phyloP scores from a whole-genome alignment of 2,888 invertebrate genomes.

The Tethea ocularis region DNA sequence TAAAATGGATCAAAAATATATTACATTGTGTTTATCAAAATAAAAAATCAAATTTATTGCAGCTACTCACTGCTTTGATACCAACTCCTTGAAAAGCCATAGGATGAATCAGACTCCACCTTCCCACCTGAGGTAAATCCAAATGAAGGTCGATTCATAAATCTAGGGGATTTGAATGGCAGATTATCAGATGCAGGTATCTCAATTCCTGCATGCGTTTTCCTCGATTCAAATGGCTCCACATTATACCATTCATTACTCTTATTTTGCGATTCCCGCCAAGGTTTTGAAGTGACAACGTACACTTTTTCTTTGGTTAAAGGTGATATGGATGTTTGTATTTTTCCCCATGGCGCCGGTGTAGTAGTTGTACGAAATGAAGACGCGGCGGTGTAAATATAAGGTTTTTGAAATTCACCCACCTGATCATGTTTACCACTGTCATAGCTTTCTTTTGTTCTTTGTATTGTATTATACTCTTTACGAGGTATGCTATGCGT shows the following conservation, averaged over 20 bases:
- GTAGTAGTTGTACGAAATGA: conserved; percentile 70
- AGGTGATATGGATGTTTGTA: conserved; percentile 89
- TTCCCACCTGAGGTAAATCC: conserved; percentile 68
- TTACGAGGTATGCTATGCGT: conserved; percentile 46
- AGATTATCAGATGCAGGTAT: conserved; percentile 52
- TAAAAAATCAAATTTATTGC: background rate
- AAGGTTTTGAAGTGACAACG: conserved; percentile 91
- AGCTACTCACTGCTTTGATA: conserved; percentile 75
- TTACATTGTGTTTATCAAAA: background rate
- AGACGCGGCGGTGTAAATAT: conserved; percentile 72
- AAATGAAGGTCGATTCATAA: conserved; percentile 83
- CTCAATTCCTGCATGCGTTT: conserved; percentile 49
- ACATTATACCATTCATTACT: conserved; percentile 60
- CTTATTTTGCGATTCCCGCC: conserved; percentile 58
- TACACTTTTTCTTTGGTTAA: conserved; percentile 91
- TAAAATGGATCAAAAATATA: background rate
- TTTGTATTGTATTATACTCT: conserved; percentile 67
- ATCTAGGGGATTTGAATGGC: conserved; percentile 79
- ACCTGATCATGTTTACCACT: conserved; percentile 54
- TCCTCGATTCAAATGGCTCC: conserved; percentile 65
- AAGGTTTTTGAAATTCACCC: conserved; percentile 60
- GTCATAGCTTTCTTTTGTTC: conserved; percentile 50
- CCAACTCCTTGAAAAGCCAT: conserved; percentile 72
- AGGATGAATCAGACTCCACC: conserved; percentile 63
- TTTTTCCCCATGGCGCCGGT: conserved; percentile 85